Percentiles rank a stretch among this genome's conserved stretches.
These are phyloP conservation scores for Asobara japonica DNA, from an alignment of 1,140 invertebrate species.

Conservation along the genomic window DNA sequence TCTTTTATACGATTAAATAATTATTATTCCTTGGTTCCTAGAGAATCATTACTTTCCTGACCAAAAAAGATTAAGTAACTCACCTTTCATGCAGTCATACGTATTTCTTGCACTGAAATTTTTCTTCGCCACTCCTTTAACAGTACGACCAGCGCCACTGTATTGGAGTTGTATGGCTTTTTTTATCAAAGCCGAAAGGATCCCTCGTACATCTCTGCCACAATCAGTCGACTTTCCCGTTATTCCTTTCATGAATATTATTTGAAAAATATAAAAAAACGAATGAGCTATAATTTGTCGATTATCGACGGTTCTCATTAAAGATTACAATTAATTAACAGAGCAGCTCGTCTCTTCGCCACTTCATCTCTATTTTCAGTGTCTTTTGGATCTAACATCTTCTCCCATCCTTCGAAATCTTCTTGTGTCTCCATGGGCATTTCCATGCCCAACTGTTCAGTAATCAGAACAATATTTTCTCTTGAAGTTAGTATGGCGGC, in stretches of 20 bases:
- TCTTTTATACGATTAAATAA: too few species aligned
- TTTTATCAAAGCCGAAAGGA: background rate
- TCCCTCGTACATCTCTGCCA: background rate
- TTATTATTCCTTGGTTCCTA: too few species aligned
- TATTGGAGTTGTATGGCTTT: background rate
- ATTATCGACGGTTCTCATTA: too few species aligned
- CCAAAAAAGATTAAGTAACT: too few species aligned
- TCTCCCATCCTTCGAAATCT: background rate
- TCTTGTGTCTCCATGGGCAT: background rate
- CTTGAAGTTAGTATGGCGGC: too few species aligned
- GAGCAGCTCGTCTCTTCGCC: background rate
- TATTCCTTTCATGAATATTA: background rate
- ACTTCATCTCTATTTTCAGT: background rate
- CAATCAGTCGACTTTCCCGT: background rate
- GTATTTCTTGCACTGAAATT: background rate
- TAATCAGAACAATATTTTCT: too few species aligned
- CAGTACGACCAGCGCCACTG: background rate
- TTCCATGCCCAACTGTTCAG: background rate
- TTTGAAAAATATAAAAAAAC: background rate
- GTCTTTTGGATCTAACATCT: background rate
- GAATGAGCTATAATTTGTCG: too few species aligned
- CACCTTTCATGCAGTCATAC: background rate
- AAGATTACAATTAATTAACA: too few species aligned
- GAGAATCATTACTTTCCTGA: too few species aligned
- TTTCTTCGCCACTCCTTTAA: background rate